Percentiles rank a stretch among this genome's conserved stretches.
Evolutionary conservation across 2,797 vertebrate species (phyloP).

Genomic region (Brachyalestes nurse): DNA sequence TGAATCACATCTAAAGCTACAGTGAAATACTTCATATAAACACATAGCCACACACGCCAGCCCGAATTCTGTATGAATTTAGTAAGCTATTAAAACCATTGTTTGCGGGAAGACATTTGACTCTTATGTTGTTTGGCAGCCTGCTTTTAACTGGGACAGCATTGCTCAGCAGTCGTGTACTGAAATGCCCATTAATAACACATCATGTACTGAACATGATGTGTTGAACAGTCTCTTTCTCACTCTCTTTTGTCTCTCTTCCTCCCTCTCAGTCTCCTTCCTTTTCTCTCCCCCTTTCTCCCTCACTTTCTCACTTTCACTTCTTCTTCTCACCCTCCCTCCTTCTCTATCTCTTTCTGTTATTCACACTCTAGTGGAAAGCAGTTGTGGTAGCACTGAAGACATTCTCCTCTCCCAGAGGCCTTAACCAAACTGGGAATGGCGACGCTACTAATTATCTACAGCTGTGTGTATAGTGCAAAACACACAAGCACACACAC

Average conservation of each 20-base stretch:
- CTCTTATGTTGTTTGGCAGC: no score
- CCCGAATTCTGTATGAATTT: no score
- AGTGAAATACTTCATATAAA: background rate
- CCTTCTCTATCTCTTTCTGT: conserved; percentile 41
- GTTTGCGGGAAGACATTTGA: no score
- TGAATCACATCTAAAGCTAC: background rate
- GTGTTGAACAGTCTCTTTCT: background rate
- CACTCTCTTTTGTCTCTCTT: background rate
- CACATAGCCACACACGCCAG: no score
- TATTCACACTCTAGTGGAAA: conserved; percentile 19
- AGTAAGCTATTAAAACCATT: no score
- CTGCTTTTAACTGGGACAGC: no score
- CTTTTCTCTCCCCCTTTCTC: background rate
- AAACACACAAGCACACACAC: conserved; percentile 66
- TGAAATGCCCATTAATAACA: no score
- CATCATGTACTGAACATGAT: no score
- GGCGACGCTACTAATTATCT: conserved; percentile 74
- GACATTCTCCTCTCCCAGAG: conserved; percentile 38
- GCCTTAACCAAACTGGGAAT: conserved; percentile 49
- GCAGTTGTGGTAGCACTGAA: conserved; percentile 42
- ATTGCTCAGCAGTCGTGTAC: no score
- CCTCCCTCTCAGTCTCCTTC: no score
- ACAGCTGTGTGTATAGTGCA: conserved; percentile 74
- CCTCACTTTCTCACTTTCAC: no score
- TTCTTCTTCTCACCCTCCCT: background rate